Percentiles rank a stretch among this genome's conserved stretches.
These are phyloP conservation scores for Habrosyne pyritoides DNA, from an alignment of 2,888 invertebrate genomes.

Conservation along the genomic window DNA sequence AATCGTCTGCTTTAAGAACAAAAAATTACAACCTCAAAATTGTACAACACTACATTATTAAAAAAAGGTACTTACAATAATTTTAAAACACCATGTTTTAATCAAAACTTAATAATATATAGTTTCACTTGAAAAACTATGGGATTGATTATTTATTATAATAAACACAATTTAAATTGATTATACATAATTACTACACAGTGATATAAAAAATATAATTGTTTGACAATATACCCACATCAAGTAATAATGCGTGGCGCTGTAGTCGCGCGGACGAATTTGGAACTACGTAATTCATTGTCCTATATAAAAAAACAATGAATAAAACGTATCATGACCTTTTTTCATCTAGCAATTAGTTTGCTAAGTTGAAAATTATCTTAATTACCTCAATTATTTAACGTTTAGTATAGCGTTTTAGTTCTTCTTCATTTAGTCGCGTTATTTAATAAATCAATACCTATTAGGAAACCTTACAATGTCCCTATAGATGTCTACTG, in stretches of 20 bases:
- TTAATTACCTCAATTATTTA: neutral
- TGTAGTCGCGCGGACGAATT: slow-evolving; percentile 22
- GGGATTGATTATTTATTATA: neutral
- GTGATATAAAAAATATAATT: neutral
- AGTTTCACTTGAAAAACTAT: neutral
- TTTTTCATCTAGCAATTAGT: neutral
- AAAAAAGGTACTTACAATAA: no score
- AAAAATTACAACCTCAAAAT: no score
- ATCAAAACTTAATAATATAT: no score
- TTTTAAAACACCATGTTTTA: no score
- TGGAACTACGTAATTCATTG: slow-evolving; percentile 23
- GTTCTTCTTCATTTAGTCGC: neutral
- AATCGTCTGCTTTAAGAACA: no score
- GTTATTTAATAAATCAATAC: neutral
- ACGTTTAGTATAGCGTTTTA: neutral
- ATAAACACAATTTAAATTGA: neutral
- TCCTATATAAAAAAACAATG: neutral
- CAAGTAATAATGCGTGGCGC: slow-evolving; percentile 30
- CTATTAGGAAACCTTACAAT: neutral
- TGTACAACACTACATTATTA: no score
- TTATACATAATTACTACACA: neutral
- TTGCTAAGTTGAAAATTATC: neutral
- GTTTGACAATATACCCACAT: slow-evolving; percentile 30
- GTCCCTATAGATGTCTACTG: neutral
- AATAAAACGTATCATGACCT: slow-evolving; percentile 10